Percentiles rank a stretch among this genome's conserved stretches.
phyloP scores from a whole-genome alignment of 2,113 vertebrate species.

The Mobula birostris region DNA sequence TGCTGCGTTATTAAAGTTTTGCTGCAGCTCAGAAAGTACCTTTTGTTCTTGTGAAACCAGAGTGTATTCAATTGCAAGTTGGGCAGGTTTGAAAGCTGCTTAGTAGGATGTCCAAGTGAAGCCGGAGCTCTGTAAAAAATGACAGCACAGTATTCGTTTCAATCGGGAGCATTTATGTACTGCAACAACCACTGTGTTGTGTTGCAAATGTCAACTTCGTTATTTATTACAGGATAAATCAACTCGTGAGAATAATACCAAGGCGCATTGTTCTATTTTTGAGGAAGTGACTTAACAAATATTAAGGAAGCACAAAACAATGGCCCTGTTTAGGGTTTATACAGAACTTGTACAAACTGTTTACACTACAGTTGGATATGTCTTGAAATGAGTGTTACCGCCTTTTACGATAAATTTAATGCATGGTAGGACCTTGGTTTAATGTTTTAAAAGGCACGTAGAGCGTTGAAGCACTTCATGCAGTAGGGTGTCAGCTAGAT shows the following conservation, averaged over 20 bases:
- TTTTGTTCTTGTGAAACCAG: neutral
- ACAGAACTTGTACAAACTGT: neutral
- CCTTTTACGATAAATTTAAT: neutral
- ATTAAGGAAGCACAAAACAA: neutral
- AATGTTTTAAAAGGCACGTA: neutral
- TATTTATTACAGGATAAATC: neutral
- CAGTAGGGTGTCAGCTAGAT: neutral
- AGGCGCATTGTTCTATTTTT: neutral
- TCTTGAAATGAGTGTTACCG: neutral
- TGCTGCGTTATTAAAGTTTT: neutral
- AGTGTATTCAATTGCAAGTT: neutral
- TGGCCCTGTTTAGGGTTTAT: too few species aligned
- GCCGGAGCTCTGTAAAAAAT: neutral
- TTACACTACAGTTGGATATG: neutral
- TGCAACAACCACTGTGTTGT: neutral
- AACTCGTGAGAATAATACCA: neutral
- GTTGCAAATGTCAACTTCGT: neutral
- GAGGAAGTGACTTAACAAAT: neutral
- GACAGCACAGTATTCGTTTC: neutral
- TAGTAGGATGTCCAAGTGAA: neutral
- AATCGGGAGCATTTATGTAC: neutral
- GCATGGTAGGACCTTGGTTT: neutral
- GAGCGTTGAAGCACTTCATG: neutral
- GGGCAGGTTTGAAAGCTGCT: neutral
- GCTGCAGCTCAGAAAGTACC: neutral